phyloP scores from a whole-genome alignment of 2,113 vertebrate species.

The Semnornis frantzii region DNA sequence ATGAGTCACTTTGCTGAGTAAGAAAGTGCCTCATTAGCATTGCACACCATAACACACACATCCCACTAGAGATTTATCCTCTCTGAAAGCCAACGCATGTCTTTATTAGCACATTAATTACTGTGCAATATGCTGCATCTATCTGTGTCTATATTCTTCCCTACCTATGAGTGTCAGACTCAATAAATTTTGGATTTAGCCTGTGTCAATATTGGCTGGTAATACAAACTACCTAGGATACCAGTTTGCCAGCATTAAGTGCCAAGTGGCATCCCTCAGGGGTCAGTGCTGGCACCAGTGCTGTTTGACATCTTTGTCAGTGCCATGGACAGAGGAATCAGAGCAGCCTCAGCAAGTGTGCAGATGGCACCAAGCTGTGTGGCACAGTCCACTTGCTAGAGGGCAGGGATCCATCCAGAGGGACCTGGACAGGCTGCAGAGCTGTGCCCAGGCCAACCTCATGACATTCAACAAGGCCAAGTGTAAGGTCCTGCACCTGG shows the following conservation, averaged over 20 bases:
- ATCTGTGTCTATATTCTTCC: background rate
- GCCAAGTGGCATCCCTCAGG: no score
- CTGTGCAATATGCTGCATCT: background rate
- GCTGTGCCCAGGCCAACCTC: no score
- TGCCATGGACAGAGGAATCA: no score
- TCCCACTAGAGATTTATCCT: constrained; percentile 15
- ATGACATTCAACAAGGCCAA: no score
- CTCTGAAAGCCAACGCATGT: constrained; percentile 20
- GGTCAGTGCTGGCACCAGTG: no score
- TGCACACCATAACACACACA: background rate
- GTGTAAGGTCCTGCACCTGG: no score
- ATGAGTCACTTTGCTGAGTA: constrained; percentile 63
- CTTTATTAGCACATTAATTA: constrained; percentile 35
- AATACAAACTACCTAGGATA: background rate
- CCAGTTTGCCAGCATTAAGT: background rate
- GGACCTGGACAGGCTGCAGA: no score
- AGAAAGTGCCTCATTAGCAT: constrained; percentile 44
- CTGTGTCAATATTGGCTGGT: background rate
- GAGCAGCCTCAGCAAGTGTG: no score
- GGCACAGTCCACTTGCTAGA: no score
- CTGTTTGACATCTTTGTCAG: no score
- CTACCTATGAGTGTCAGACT: background rate
- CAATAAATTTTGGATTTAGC: background rate
- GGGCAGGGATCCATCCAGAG: no score
- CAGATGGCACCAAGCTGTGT: no score